Percentiles rank a stretch among this genome's conserved stretches.
Evolutionary conservation across 2,113 vertebrate genomes (phyloP).

Genomic region (Lampris incognitus): DNA sequence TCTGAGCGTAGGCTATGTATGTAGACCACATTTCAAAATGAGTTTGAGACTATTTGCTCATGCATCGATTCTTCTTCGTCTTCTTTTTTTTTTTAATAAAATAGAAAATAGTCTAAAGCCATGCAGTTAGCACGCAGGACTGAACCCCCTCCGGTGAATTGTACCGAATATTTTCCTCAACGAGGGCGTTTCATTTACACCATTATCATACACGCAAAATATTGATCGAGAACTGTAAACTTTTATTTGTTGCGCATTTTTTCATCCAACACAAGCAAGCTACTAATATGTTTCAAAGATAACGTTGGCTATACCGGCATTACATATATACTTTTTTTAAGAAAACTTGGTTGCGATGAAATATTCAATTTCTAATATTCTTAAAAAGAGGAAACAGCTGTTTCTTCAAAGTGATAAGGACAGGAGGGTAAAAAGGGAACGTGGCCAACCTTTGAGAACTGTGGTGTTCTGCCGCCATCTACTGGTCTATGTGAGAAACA

Average conservation of each 20-base stretch:
- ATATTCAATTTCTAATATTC: slow-evolving; percentile 25
- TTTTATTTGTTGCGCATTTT: neutral
- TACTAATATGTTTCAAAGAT: no score
- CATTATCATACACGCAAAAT: neutral
- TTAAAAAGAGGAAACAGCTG: slow-evolving; percentile 21
- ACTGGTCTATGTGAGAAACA: slow-evolving; percentile 33
- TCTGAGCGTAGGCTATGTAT: neutral
- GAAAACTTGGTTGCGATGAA: slow-evolving; percentile 1
- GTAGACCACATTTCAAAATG: neutral
- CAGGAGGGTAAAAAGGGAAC: slow-evolving; percentile 7
- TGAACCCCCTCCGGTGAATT: no score
- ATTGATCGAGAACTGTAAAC: neutral
- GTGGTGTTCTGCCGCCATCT: slow-evolving; percentile 76
- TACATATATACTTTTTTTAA: slow-evolving; percentile 7
- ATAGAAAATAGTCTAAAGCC: no score
- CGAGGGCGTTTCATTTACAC: no score
- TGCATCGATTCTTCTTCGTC: neutral
- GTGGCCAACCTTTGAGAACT: neutral
- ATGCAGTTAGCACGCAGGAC: no score
- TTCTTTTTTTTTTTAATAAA: no score
- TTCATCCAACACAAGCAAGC: no score
- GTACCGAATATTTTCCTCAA: no score
- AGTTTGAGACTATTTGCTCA: slow-evolving; percentile 2
- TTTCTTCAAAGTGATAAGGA: slow-evolving; percentile 22
- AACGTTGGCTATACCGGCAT: neutral